Conservation (phyloP, 2,888 invertebrate species). For the Hipparchia sbordonii region DNA sequence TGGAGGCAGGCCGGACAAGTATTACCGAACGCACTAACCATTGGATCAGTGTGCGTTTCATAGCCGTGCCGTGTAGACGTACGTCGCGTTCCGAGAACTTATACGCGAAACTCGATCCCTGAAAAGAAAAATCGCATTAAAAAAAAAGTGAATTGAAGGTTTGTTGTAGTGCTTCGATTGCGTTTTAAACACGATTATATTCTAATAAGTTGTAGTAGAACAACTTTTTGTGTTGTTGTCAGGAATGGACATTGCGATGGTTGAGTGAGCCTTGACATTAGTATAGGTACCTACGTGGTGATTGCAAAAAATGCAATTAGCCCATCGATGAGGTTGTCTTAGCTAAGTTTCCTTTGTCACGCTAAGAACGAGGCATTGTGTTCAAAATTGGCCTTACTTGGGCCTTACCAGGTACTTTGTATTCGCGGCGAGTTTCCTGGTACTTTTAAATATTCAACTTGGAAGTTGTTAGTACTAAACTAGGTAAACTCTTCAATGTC, state of each 20-base stretch:
- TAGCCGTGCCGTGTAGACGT: constrained; percentile 64
- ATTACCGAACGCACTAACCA: constrained; percentile 46
- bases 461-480: constrained; percentile 27
- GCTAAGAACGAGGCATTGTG: constrained; percentile 72
- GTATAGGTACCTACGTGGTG: constrained; percentile 53
- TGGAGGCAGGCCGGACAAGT: constrained; percentile 61
- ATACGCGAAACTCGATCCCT: constrained; percentile 71
- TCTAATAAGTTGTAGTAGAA: constrained; percentile 23
- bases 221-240: constrained; percentile 44
- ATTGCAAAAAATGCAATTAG: constrained; percentile 79
- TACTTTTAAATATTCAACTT: constrained; percentile 46
- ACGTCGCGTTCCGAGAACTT: constrained; percentile 74
- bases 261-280: constrained; percentile 80
- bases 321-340: constrained; percentile 64
- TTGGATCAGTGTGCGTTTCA: constrained; percentile 73
- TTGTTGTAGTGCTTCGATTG: constrained; percentile 64
- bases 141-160: constrained; percentile 59
- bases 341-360: constrained; percentile 78
- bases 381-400: constrained; percentile 66
- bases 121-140: constrained; percentile 49
- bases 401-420: constrained; percentile 47
- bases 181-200: constrained; percentile 36
- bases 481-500: constrained; percentile 17
- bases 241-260: constrained; percentile 76
- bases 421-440: constrained; percentile 51